These are phyloP conservation scores for Hypotaenidia okinawae DNA, from an alignment of 2,797 vertebrate genomes.

Conservation along the genomic window DNA sequence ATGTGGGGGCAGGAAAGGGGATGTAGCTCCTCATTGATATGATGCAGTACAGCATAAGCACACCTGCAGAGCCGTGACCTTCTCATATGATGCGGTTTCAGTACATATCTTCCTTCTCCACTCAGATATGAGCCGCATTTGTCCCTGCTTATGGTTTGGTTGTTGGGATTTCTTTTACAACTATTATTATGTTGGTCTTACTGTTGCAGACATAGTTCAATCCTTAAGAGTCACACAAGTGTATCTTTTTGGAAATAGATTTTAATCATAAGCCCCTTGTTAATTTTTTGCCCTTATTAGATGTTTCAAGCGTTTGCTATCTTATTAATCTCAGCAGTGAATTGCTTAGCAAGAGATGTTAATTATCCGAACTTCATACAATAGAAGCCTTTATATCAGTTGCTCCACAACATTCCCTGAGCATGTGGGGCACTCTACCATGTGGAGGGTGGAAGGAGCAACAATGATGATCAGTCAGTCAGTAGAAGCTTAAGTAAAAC, in stretches of 20 bases:
- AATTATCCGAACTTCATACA: neutral
- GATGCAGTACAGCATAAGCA: neutral
- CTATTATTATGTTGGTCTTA: neutral
- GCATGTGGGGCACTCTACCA: neutral
- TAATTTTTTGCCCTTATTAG: neutral
- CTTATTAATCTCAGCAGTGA: neutral
- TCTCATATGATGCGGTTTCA: neutral
- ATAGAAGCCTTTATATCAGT: neutral
- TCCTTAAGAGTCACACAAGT: neutral
- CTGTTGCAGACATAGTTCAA: neutral
- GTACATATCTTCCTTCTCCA: neutral
- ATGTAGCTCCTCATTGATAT: neutral
- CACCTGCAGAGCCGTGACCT: neutral
- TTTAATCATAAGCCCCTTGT: neutral
- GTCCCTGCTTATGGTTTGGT: neutral
- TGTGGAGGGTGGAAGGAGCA: neutral
- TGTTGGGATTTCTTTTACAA: no score
- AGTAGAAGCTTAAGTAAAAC: neutral
- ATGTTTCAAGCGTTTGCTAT: neutral
- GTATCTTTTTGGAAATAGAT: neutral
- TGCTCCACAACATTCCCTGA: neutral
- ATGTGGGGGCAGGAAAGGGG: neutral
- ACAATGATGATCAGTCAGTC: constrained; percentile 8
- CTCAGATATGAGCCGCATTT: neutral
- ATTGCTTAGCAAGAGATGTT: neutral